These are phyloP conservation scores for Chymomyza costata DNA, from an alignment of 1,140 invertebrate genomes.

Conservation along the genomic window DNA sequence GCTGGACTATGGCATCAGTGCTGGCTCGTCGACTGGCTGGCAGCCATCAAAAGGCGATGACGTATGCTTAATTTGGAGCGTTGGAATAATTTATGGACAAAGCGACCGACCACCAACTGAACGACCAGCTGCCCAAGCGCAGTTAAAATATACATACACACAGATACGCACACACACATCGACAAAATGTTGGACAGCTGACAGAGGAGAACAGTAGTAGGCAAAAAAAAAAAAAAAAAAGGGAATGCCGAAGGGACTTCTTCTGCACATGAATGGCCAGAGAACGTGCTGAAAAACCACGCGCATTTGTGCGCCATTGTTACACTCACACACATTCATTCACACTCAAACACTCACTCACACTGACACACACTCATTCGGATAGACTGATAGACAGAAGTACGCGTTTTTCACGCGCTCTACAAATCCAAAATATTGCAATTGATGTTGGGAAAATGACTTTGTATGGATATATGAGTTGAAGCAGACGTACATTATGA, in stretches of 20 bases:
- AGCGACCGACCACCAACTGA: neutral
- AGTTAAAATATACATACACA: neutral
- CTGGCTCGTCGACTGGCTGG: neutral
- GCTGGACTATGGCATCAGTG: neutral
- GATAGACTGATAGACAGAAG: neutral
- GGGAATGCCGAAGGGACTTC: conserved; percentile 36
- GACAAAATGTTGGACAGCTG: neutral
- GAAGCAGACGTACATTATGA: too few relatives aligned
- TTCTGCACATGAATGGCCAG: conserved; percentile 21
- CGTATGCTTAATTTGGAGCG: conserved; percentile 64
- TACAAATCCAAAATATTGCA: conserved; percentile 9
- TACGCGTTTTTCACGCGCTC: conserved; percentile 19
- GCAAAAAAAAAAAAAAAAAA: conserved; percentile 5
- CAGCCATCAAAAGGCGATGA: conserved; percentile 61
- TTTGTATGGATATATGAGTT: too few relatives aligned
- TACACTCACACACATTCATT: too few relatives aligned
- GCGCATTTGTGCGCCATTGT: conserved; percentile 14
- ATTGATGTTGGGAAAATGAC: too few relatives aligned
- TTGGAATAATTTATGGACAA: conserved; percentile 57
- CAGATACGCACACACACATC: neutral
- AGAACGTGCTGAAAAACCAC: conserved; percentile 58
- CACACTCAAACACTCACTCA: too few relatives aligned
- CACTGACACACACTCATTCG: neutral
- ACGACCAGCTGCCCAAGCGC: neutral
- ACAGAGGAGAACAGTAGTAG: conserved; percentile 1